Evolutionary conservation across 92 coral and sea anemone genomes (phyloP).

Genomic region (Epizoanthus stellaris): DNA sequence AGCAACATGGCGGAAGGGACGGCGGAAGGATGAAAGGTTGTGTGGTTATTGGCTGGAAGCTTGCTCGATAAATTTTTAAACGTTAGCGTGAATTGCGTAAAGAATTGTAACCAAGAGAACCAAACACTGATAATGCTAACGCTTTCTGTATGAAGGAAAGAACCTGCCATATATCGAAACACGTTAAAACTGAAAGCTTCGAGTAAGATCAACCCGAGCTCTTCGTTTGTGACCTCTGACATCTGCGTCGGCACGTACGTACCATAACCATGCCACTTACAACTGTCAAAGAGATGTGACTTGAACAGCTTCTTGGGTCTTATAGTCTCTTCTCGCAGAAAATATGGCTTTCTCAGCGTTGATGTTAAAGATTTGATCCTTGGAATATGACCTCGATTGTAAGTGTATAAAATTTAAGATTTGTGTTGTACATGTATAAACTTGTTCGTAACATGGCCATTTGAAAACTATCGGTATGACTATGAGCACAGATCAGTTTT

Average conservation of each 20-base stretch:
- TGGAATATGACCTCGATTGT: constrained; percentile 18
- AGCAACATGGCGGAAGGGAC: too few species aligned
- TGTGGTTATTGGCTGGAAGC: too few species aligned
- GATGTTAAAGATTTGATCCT: neutral
- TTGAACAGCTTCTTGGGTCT: too few species aligned
- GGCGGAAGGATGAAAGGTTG: too few species aligned
- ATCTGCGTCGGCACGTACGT: too few species aligned
- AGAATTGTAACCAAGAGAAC: constrained; percentile 8
- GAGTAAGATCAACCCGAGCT: too few species aligned
- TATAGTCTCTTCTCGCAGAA: neutral
- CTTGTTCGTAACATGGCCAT: too few species aligned
- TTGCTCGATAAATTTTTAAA: neutral
- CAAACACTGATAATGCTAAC: neutral
- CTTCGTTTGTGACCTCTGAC: too few species aligned
- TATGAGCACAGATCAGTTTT: too few species aligned
- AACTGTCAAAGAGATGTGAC: neutral
- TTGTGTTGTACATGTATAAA: neutral
- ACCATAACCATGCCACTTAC: too few species aligned
- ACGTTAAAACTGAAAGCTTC: neutral
- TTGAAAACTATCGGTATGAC: too few species aligned
- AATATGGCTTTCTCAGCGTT: neutral
- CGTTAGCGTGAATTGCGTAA: neutral
- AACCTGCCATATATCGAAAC: neutral
- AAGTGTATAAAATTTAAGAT: neutral
- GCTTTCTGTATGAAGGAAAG: neutral